Evolutionary conservation across 2,797 vertebrate genomes (phyloP).

Genomic region (Lophotriccus pileatus): DNA sequence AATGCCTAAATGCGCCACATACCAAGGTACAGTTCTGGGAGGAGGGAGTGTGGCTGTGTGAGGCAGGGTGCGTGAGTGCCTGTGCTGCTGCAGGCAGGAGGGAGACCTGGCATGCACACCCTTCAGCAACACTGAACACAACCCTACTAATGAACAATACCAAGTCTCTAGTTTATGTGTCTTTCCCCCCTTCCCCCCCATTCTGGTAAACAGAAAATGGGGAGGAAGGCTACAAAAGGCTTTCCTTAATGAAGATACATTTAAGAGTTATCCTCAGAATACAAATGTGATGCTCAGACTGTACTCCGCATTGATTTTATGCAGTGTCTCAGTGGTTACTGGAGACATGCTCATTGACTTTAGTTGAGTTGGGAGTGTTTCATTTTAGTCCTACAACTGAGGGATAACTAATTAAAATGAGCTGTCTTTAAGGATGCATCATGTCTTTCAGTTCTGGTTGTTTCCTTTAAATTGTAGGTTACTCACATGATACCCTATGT

Average conservation of each 20-base stretch:
- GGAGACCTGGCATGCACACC: background rate
- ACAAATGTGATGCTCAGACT: background rate
- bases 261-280: background rate
- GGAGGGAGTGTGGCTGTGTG: background rate
- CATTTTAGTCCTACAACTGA: background rate
- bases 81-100: background rate
- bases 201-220: background rate
- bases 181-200: no score
- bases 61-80: background rate
- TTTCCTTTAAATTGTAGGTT: background rate
- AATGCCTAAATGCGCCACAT: background rate
- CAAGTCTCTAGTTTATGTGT: background rate
- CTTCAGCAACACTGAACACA: rapidly evolving
- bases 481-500: rapidly evolving
- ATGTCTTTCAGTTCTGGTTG: background rate
- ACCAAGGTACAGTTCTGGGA: background rate
- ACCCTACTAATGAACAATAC: background rate
- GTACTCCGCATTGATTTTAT: background rate
- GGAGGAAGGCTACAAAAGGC: background rate
- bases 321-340: background rate
- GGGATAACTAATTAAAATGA: background rate
- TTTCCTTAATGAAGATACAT: background rate
- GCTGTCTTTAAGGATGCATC: background rate
- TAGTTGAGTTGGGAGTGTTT: background rate
- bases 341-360: background rate